These are phyloP conservation scores for Pipistrellus kuhlii DNA, from an alignment of 2,797 vertebrate species.

Conservation along the genomic window DNA sequence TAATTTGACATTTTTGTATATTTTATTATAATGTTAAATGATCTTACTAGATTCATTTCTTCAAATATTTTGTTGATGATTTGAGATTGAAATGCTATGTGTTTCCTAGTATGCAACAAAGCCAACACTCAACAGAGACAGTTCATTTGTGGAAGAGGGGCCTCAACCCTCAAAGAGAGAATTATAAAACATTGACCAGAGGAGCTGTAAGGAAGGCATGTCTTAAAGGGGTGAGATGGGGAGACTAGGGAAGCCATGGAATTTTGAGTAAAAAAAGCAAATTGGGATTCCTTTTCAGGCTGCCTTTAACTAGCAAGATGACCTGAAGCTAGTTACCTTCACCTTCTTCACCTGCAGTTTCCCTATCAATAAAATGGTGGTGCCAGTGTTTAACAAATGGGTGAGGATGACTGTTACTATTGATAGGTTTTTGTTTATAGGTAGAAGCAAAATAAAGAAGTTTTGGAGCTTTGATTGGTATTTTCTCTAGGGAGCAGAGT, in stretches of 20 bases:
- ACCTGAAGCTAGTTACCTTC: neutral
- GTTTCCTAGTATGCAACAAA: constrained; percentile 1
- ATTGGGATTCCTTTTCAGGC: neutral
- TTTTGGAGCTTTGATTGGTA: neutral
- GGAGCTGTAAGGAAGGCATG: neutral
- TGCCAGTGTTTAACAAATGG: neutral
- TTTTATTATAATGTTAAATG: constrained; percentile 16
- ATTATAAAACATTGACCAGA: neutral
- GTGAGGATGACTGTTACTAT: neutral
- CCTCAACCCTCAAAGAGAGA: neutral
- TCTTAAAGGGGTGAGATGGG: neutral
- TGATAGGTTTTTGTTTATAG: neutral
- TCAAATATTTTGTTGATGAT: neutral
- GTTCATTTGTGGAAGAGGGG: neutral
- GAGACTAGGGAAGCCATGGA: too few species aligned
- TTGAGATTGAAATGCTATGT: neutral
- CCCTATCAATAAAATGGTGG: neutral
- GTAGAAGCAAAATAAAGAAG: constrained; percentile 12
- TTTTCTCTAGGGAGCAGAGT: neutral
- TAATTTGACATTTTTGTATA: neutral
- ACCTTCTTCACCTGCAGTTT: neutral
- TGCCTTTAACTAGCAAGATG: neutral
- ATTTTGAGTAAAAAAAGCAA: neutral
- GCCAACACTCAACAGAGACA: neutral
- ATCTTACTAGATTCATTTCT: constrained; percentile 14